Evolutionary conservation across 1,140 invertebrate genomes (phyloP).

Genomic region (Xylocopa sonorina): DNA sequence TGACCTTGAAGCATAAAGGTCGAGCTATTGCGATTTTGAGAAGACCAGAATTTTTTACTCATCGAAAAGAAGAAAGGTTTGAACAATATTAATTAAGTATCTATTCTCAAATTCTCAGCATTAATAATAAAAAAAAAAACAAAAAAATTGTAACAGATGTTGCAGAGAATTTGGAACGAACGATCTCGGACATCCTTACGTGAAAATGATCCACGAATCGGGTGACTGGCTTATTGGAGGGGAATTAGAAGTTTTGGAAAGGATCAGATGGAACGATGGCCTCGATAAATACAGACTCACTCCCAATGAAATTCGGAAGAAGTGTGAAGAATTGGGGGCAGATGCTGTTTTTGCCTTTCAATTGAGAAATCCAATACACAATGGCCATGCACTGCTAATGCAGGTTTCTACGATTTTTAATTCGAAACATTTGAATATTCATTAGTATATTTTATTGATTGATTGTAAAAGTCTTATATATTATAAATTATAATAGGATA

Average conservation of each 20-base stretch:
- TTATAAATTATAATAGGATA: conserved; percentile 85
- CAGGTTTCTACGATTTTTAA: conserved; percentile 80
- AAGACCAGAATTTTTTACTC: conserved; percentile 95
- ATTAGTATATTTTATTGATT: too few relatives aligned
- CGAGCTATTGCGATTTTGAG: conserved; percentile 91
- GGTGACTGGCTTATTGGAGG: conserved; percentile 98
- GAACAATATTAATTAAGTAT: too few relatives aligned
- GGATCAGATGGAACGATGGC: conserved; percentile 97
- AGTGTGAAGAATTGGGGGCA: conserved; percentile 92
- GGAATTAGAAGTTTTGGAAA: conserved; percentile 94
- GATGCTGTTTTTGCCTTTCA: conserved; percentile 99
- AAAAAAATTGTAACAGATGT: conserved; percentile 77
- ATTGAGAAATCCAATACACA: conserved; percentile 98
- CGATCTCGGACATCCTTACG: conserved; percentile 93
- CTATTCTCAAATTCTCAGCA: background rate
- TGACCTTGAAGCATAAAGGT: conserved; percentile 87
- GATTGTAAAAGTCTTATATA: too few relatives aligned
- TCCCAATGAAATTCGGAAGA: conserved; percentile 93
- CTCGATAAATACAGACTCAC: conserved; percentile 97
- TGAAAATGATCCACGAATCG: conserved; percentile 95
- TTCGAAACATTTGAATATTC: background rate
- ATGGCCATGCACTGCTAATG: conserved; percentile 99
- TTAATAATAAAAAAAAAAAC: background rate
- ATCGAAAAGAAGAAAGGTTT: conserved; percentile 95
- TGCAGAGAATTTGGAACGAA: conserved; percentile 96